Percentiles rank a stretch among this genome's conserved stretches.
These are phyloP conservation scores for Trypoxylon attenuatum DNA, from an alignment of 2,888 invertebrate genomes.

Conservation along the genomic window DNA sequence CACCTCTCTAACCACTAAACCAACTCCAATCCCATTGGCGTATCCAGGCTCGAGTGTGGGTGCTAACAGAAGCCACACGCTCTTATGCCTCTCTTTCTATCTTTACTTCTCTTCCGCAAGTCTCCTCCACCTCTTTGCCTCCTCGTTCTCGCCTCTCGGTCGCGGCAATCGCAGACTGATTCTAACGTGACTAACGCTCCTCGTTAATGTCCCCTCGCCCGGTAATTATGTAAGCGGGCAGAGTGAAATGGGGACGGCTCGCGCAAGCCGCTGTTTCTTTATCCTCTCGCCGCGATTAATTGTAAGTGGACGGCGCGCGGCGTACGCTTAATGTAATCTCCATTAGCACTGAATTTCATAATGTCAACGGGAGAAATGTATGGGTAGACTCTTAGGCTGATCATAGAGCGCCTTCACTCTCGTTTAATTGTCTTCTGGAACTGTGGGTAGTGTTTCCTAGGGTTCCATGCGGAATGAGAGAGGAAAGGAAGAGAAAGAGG, in stretches of 20 bases:
- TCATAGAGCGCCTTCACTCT: slow-evolving; percentile 1
- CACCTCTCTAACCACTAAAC: slow-evolving; percentile 42
- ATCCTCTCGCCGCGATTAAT: no score
- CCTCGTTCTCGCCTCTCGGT: not conserved
- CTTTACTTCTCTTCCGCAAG: slow-evolving; percentile 18
- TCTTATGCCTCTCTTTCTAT: slow-evolving; percentile 28
- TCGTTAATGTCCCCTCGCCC: not conserved
- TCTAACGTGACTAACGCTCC: not conserved
- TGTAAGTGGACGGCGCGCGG: not conserved
- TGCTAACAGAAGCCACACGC: slow-evolving; percentile 44
- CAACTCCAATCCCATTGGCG: slow-evolving; percentile 62
- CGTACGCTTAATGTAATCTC: not conserved
- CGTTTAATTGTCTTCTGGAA: slow-evolving; percentile 16
- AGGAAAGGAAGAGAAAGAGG: slow-evolving; percentile 9
- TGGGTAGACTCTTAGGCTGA: not conserved
- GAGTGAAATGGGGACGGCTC: not conserved
- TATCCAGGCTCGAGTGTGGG: slow-evolving; percentile 58
- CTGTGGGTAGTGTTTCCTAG: not conserved
- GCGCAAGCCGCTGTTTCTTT: not conserved
- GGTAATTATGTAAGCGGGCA: not conserved
- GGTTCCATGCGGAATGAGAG: slow-evolving; percentile 9
- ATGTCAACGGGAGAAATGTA: not conserved
- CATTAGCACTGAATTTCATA: not conserved
- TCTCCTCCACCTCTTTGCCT: slow-evolving; percentile 23
- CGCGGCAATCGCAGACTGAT: not conserved